phyloP scores from a whole-genome alignment of 2,113 vertebrate species.

The Archilochus colubris region DNA sequence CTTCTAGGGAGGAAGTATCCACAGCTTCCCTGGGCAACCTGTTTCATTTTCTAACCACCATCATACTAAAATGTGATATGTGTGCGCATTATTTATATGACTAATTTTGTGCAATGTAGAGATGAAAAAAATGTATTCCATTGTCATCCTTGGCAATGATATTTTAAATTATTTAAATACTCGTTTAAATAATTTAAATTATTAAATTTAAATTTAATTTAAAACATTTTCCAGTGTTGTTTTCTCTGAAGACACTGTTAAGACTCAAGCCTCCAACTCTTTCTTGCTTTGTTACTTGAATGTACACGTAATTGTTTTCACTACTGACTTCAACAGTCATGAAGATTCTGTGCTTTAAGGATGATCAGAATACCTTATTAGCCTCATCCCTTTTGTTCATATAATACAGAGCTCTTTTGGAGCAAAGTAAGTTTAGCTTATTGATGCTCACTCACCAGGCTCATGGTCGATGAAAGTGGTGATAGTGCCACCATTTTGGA shows the following conservation, averaged over 20 bases:
- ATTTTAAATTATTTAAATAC: background rate
- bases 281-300: background rate
- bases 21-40: too few relatives aligned
- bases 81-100: rapidly evolving
- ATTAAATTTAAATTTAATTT: too few relatives aligned
- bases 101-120: background rate
- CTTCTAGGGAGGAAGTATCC: too few relatives aligned
- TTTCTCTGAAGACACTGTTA: background rate
- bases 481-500: background rate
- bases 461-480: background rate
- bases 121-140: background rate
- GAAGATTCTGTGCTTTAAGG: background rate
- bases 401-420: background rate
- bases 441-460: background rate
- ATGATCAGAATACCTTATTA: background rate
- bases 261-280: background rate
- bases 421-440: background rate
- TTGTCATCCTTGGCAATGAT: background rate
- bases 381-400: background rate
- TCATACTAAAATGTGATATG: background rate
- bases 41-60: too few relatives aligned
- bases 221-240: background rate
- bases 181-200: background rate
- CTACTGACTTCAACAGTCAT: background rate
- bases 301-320: background rate